These are phyloP conservation scores for Octodon degus DNA, from an alignment of 2,113 vertebrate genomes.

Conservation along the genomic window DNA sequence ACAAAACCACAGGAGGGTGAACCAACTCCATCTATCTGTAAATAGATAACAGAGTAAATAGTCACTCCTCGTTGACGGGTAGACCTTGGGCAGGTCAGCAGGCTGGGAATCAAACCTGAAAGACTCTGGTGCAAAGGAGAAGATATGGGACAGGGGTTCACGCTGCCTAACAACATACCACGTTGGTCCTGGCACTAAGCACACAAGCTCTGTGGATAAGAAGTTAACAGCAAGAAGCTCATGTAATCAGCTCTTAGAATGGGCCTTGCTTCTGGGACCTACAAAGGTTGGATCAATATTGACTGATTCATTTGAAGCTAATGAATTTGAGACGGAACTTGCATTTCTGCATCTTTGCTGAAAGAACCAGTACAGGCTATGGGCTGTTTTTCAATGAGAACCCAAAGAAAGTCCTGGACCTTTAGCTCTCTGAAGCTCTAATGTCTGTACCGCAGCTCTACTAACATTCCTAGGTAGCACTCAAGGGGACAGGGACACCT, in stretches of 20 bases:
- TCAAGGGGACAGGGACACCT: no score
- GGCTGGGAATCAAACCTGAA: neutral
- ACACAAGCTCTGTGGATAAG: neutral
- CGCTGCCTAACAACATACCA: neutral
- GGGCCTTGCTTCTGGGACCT: neutral
- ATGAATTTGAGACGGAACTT: neutral
- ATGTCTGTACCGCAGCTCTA: neutral
- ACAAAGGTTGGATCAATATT: constrained; percentile 4
- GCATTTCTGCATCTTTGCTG: neutral
- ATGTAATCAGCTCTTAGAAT: neutral
- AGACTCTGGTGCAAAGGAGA: neutral
- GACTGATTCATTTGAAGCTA: neutral
- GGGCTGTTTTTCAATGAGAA: neutral
- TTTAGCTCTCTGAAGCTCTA: neutral
- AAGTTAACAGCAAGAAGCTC: constrained; percentile 7
- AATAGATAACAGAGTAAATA: constrained; percentile 34
- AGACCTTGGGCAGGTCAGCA: neutral
- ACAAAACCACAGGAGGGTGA: neutral
- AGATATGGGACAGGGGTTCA: neutral
- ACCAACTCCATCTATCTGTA: constrained; percentile 34
- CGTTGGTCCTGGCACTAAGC: neutral
- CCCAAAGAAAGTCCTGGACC: neutral
- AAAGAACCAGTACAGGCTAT: neutral
- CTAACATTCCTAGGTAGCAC: neutral
- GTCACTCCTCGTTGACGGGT: neutral